Evolutionary conservation across 2,888 invertebrate genomes (phyloP).

Genomic region (Spicauda simplicius): DNA sequence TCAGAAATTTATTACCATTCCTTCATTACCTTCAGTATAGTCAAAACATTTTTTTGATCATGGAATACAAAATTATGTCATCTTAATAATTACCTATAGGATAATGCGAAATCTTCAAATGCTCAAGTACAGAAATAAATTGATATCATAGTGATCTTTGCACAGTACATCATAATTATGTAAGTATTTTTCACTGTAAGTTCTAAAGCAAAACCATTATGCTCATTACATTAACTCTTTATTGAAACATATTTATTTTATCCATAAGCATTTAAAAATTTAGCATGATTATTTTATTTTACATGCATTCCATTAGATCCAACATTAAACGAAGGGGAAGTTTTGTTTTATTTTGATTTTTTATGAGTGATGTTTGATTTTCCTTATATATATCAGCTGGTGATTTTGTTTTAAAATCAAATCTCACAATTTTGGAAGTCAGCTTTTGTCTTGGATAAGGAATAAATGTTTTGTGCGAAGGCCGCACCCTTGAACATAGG

Average conservation of each 20-base stretch:
- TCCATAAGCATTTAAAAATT: no score
- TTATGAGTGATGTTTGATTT: constrained; percentile 1
- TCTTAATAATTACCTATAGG: no score
- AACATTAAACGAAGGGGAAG: constrained; percentile 1
- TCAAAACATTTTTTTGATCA: no score
- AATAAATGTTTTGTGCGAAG: neutral
- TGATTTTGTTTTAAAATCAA: constrained; percentile 30
- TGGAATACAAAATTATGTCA: no score
- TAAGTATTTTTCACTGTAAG: no score
- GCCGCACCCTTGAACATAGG: constrained; percentile 10
- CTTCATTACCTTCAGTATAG: no score
- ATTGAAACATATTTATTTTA: neutral
- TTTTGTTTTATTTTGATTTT: neutral
- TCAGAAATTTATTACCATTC: no score
- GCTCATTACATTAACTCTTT: neutral
- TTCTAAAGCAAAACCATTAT: no score
- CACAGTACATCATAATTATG: no score
- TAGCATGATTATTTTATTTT: neutral
- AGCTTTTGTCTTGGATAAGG: neutral
- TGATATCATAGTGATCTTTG: no score
- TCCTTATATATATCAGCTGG: constrained; percentile 24
- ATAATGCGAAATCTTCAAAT: no score
- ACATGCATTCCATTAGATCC: constrained; percentile 14
- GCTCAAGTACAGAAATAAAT: no score
- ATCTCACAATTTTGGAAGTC: constrained; percentile 11